Evolutionary conservation across 64 coral and sea anemone species (phyloP), one percentile per base, ranked within the genome.

Genomic region (Pocillopora verrucosa): DNA sequence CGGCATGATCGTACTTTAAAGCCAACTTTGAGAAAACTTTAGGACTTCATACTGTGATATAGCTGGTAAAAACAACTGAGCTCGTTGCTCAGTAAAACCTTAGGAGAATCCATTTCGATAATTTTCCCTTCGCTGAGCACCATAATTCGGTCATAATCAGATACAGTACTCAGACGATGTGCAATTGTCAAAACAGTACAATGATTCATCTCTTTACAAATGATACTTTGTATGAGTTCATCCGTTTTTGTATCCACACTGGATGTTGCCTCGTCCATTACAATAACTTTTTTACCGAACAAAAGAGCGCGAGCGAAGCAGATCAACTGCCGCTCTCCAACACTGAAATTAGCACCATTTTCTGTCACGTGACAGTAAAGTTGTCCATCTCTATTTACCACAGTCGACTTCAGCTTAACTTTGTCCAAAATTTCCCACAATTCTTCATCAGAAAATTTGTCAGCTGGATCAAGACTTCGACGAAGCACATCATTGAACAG

Each of bases 401-500:
- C 64, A 67, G 16, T 67, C 16, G 64, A 67, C 64, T 67, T 67
- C 64, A 67, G 16, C 61, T 59, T 41, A 60, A 59, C 56, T 34
- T 60, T 63, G 10, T 63, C 60, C 24, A 80, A 36, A 13, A 36
- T 16, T 4, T 9, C 10, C 78, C 78, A 80, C 17, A 80, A 37
- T 11, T 80, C 78, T 63, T 80, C 24, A 56, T 80, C 78, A 10
- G 24, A 13, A 59, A 36, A 63, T 34, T 63, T 36, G 24, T 80
- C 19, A 16, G 36, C 30, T n/a, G 80, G 80, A 84, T 84, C 80
- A 10, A 84, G 30, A 65, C 59, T 84, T 13, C 30, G 34, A 19
- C 80, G 60, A 35, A 84, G 60, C 34, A 34, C 59, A 15, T 25
- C 80, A 34, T 19, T 84, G 22, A 84, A 84, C 19, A 84, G 56